A percentile compares a stretch with the other conserved stretches of the same genome.
phyloP scores from a whole-genome alignment of 2,797 vertebrate species.

The Masticophis lateralis region DNA sequence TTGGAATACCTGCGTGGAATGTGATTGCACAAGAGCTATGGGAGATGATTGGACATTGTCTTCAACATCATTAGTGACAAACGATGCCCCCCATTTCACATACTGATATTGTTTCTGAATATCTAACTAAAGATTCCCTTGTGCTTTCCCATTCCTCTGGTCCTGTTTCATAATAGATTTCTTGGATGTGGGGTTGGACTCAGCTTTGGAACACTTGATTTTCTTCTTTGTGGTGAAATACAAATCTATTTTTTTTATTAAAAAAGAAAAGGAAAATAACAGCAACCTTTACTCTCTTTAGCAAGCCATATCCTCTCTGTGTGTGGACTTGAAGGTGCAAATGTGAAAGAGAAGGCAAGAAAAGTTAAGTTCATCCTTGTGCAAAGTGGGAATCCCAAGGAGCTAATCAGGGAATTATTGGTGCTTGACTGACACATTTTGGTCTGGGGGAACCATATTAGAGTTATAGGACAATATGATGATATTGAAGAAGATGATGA shows the following conservation, averaged over 20 bases:
- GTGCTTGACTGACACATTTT: neutral
- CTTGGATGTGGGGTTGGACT: neutral
- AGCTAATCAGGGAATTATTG: neutral
- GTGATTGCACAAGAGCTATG: neutral
- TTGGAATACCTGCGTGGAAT: neutral
- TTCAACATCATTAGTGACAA: neutral
- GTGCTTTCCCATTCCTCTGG: neutral
- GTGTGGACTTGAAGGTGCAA: neutral
- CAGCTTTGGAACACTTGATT: neutral
- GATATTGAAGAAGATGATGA: neutral
- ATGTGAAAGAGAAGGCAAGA: neutral
- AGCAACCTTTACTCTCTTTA: neutral
- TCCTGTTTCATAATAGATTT: neutral
- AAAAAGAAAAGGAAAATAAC: neutral
- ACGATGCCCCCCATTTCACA: neutral
- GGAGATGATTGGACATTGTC: neutral
- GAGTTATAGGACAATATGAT: neutral
- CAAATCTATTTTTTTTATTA: neutral
- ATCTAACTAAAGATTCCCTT: neutral
- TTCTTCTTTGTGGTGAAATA: neutral
- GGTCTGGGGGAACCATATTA: neutral
- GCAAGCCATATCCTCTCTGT: neutral
- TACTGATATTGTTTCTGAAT: neutral
- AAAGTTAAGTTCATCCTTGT: neutral
- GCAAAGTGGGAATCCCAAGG: neutral